Evolutionary conservation across 2,888 invertebrate genomes (phyloP).

Genomic region (Cataglyphis altisquamis): DNA sequence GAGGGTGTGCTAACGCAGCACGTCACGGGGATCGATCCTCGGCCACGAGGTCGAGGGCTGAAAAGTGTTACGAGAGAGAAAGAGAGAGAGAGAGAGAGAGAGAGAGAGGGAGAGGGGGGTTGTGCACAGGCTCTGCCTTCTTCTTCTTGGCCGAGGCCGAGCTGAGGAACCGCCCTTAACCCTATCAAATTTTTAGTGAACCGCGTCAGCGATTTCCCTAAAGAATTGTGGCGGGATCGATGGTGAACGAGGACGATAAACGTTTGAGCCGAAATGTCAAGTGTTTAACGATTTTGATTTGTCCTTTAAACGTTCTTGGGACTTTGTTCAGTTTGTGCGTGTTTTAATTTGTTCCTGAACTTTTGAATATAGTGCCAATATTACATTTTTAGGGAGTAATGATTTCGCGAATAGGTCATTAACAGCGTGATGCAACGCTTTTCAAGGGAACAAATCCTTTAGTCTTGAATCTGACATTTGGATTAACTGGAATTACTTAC

Average conservation of each 20-base stretch:
- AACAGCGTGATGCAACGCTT: constrained; percentile 36
- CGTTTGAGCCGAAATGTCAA: not conserved
- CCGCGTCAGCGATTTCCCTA: constrained; percentile 14
- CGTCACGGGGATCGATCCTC: constrained; percentile 76
- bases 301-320: not conserved
- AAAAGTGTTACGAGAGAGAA: constrained; percentile 74
- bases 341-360: not conserved
- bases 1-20: constrained; percentile 75
- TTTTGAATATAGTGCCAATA: not conserved
- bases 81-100: constrained; percentile 37
- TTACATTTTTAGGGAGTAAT: constrained; percentile 1
- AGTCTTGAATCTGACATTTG: constrained; percentile 4
- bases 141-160: constrained; percentile 39
- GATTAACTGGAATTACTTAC: not conserved
- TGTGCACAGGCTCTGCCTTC: constrained; percentile 14
- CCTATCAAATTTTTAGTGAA: constrained; percentile 49
- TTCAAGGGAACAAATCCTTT: constrained; percentile 30
- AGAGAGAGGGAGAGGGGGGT: not conserved
- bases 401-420: constrained; percentile 37
- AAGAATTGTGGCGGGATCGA: constrained; percentile 29
- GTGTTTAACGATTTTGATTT: not conserved
- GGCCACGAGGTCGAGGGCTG: constrained; percentile 76
- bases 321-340: not conserved
- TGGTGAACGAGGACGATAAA: not conserved
- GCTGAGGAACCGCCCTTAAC: constrained; percentile 50